Base-by-base conservation (phyloP, 2,113 vertebrate genomes). In the Aramus guarauna region DNA sequence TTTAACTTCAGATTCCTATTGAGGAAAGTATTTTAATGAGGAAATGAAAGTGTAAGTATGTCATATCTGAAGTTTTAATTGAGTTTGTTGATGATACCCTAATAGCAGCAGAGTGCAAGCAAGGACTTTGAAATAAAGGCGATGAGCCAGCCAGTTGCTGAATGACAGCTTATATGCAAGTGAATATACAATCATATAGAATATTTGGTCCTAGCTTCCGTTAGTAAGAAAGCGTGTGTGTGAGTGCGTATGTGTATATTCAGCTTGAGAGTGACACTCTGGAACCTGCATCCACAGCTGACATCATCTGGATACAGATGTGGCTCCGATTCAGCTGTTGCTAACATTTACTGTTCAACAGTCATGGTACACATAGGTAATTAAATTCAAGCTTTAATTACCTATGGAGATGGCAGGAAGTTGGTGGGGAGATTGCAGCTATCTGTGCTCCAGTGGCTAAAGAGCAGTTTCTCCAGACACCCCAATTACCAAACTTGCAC, bases 21-120 rank as follows among this genome's bases (percentile, higher is more conserved):
- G 9, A 91, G 72, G 47, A 71, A 96, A 63, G 62, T 71, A 81
- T 94, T 97, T 92, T 93, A 96, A 96, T 75, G 90, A 85, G 74
- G 84, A 78, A 85, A 77, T 90, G 20, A 83, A 97, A 92, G 39
- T 39, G 52, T 77, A 93, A 96, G 68, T 48, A 55, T 92, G 83
- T 77, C 73, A 75, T 36, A 86, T 52, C 36, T 80, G 83, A 94
- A 79, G 52, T 62, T 91, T 88, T 75, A 83, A 75, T 47, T 85
- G 86, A 84, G 41, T 92, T 95, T 95, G 67, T 85, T 96, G 94
- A 76, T 9, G 9, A 58, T 47, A n/a, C 8, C 36, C 29, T 62
- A 84, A 76, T 15, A 72, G 43, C 39, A 80, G 36, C 71, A 84
- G 52, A 64, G 6, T 52, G 74, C 45, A 87, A 77, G 41, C 47